Evolutionary conservation across 1,140 invertebrate species (phyloP), one percentile per base, ranked within the genome.

Genomic region (Philopotamus ludificatus): DNA sequence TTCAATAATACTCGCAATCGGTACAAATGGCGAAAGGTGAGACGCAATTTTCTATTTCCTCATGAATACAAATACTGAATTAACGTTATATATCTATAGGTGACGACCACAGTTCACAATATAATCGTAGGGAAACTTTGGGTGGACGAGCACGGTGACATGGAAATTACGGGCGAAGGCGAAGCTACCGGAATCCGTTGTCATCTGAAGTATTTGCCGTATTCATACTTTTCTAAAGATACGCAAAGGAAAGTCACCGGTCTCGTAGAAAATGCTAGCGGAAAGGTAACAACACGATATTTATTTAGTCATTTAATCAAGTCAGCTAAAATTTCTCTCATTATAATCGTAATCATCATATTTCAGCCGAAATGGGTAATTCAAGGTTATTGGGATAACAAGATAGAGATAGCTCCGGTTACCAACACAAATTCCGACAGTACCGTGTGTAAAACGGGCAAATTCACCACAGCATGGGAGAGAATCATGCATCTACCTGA

Each of bases 111-210:
- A 15, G 94, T 98, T 18, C 97, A 99, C 81, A 99, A 99, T 79
- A 99, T 99, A 67, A 99, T 99, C 70, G 96, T 99, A 34, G 98
- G 98, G 55, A 96, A 95, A 80, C 84, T 99, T 63, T 99, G 98
- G 98, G 94, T 99, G 12, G 98, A 99, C 82, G 95, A 99, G 77
- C 94, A 97, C 75, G 98, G 97, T 26, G 97, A 99, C 75, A 98
- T 98, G 94, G 95, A 98, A 74, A 98, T 99, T 66, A 84, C 86
- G 22, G 85, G 85, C 47, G 80, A 83, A 63, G 78, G 79, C 39
- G 87, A 93, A 65, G 87, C 87, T 47, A 86, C 87, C 42, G 94
- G 94, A 53, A 91, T 97, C 73, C 95, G 93, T 75, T 98, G 96
- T 77, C 91, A 95, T 76, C 83, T 99, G 20, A 99, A 97, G 75